These are phyloP conservation scores for Plecotus auritus DNA, from an alignment of 2,113 vertebrate species.

Conservation along the genomic window DNA sequence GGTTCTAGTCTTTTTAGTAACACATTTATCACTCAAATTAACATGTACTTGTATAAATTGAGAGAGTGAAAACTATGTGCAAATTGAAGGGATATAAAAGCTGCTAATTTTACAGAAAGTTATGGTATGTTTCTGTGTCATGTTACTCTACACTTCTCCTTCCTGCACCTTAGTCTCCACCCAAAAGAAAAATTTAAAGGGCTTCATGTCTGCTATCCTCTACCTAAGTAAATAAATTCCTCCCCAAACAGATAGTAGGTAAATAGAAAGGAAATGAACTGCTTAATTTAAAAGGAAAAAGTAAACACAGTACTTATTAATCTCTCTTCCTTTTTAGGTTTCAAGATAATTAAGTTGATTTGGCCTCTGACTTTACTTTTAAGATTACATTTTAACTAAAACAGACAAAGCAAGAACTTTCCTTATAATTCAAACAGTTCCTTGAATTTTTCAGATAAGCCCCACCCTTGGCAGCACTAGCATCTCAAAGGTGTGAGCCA, in stretches of 20 bases:
- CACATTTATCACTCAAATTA: background rate
- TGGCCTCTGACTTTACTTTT: background rate
- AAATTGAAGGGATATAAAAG: background rate
- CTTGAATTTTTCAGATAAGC: constrained; percentile 48
- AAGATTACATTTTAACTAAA: constrained; percentile 44
- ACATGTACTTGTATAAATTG: background rate
- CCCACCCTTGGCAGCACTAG: background rate
- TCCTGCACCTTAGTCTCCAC: background rate
- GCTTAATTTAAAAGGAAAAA: background rate
- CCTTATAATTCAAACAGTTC: constrained; percentile 18
- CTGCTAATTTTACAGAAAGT: constrained; percentile 18
- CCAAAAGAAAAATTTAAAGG: background rate
- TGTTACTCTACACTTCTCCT: background rate
- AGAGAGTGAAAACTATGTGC: background rate
- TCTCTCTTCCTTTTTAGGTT: background rate
- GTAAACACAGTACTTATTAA: background rate
- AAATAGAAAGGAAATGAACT: constrained; percentile 32
- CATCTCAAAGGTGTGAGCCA: background rate
- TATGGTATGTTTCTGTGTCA: background rate
- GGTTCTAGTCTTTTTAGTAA: background rate
- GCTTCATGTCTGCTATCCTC: background rate
- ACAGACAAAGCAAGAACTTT: constrained; percentile 22
- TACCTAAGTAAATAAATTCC: background rate
- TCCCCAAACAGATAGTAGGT: background rate
- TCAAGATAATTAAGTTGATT: constrained; percentile 30